A percentile compares a stretch with the other conserved stretches of the same genome.
phyloP scores from a whole-genome alignment of 2,888 invertebrate species.

The Sacculina carcini region DNA sequence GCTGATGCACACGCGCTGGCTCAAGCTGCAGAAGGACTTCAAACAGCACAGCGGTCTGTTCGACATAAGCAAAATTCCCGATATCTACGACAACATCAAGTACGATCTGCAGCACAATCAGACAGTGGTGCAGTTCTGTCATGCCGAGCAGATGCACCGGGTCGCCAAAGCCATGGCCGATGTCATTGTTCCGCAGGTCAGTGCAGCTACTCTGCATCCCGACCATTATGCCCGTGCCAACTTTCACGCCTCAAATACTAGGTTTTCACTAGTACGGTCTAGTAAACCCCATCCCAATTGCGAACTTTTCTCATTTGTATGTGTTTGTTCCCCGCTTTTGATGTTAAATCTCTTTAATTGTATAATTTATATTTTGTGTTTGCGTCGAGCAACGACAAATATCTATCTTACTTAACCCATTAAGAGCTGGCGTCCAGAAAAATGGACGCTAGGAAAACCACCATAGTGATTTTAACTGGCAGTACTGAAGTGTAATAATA shows the following conservation, averaged over 20 bases:
- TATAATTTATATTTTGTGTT: no score
- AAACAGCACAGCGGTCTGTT: constrained; percentile 70
- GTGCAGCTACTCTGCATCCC: not conserved
- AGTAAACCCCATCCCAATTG: constrained; percentile 4
- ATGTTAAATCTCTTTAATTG: no score
- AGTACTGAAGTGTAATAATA: no score
- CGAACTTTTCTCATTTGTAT: no score
- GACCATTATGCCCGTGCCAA: no score
- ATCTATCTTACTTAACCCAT: no score
- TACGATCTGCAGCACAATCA: constrained; percentile 89
- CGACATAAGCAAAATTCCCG: constrained; percentile 96
- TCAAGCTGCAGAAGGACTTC: constrained; percentile 94
- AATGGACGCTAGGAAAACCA: no score
- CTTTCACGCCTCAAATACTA: no score
- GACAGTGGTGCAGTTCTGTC: constrained; percentile 23
- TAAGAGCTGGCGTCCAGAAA: no score
- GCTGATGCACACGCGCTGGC: constrained; percentile 86
- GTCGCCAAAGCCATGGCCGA: constrained; percentile 93
- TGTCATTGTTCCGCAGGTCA: constrained; percentile 87
- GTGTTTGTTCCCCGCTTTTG: not conserved
- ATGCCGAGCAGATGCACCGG: constrained; percentile 73
- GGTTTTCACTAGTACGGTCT: no score
- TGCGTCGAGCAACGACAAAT: no score
- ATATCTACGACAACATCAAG: constrained; percentile 98
- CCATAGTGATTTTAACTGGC: no score